Evolutionary conservation across 2,113 vertebrate genomes (phyloP).

Genomic region (Paradisaea rubra): DNA sequence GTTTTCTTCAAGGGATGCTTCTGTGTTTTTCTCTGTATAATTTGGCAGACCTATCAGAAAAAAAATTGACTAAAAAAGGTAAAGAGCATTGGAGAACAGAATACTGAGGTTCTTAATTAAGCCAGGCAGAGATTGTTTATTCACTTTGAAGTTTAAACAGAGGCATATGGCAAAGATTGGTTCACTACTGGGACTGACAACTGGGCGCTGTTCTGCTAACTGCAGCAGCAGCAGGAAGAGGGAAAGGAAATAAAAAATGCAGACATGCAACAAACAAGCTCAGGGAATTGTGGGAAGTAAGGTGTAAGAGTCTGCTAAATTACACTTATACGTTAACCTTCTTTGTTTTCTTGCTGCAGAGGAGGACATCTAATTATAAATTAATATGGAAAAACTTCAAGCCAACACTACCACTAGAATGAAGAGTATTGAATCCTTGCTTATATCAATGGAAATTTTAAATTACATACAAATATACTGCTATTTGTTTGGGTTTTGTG

Average conservation of each 20-base stretch:
- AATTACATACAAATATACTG: not conserved
- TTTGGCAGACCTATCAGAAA: not conserved
- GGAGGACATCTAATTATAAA: not conserved
- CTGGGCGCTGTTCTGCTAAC: not conserved
- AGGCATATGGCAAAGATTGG: not conserved
- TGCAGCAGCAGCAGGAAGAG: not conserved
- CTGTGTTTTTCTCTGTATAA: not conserved
- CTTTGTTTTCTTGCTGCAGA: slow-evolving; percentile 35
- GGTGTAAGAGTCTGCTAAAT: slow-evolving; percentile 7
- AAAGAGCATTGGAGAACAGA: not conserved
- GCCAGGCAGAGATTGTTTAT: not conserved
- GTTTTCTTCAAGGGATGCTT: not conserved
- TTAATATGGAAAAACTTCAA: not conserved
- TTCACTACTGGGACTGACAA: not conserved
- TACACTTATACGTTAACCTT: slow-evolving; percentile 22
- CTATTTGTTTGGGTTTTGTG: not conserved
- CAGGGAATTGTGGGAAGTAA: not conserved
- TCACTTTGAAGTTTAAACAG: slow-evolving; percentile 21
- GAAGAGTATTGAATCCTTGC: not conserved
- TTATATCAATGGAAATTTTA: not conserved
- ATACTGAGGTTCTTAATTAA: slow-evolving; percentile 2
- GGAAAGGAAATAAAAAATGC: slow-evolving; percentile 20
- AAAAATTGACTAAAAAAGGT: not conserved
- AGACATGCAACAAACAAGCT: slow-evolving; percentile 2
- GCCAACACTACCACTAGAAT: not conserved